phyloP scores from a whole-genome alignment of 2,113 vertebrate genomes.

The Psilopsiagon aymara region DNA sequence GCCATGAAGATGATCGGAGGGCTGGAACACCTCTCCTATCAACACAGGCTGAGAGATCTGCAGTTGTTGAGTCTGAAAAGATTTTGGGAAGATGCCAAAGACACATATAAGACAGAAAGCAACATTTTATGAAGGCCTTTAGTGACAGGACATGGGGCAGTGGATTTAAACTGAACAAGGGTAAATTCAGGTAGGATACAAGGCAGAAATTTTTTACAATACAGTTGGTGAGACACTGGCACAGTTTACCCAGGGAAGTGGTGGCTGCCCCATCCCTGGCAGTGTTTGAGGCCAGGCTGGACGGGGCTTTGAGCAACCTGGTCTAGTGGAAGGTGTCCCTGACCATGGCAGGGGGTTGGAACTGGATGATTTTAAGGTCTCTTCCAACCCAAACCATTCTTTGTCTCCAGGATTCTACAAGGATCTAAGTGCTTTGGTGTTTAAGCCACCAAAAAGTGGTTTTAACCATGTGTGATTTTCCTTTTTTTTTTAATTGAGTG shows the following conservation, averaged over 20 bases:
- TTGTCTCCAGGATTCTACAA: neutral
- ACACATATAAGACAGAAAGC: neutral
- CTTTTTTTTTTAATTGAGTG: neutral
- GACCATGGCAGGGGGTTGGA: fast-evolving
- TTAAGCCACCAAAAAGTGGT: neutral
- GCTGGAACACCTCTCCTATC: neutral
- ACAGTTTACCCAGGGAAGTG: neutral
- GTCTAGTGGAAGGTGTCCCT: neutral
- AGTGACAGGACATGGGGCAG: neutral
- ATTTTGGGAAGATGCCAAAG: neutral
- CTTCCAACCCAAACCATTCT: neutral
- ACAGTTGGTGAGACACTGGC: neutral
- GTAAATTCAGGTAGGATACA: neutral
- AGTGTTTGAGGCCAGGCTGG: neutral
- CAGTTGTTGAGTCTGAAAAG: neutral
- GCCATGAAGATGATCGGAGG: neutral
- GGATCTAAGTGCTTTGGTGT: neutral
- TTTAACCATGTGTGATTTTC: neutral
- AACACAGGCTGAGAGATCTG: neutral
- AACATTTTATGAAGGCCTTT: neutral
- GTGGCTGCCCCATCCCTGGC: neutral
- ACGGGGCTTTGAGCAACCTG: neutral
- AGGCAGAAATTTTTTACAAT: neutral
- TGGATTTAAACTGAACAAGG: neutral
- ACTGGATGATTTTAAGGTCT: neutral